Base-by-base conservation (phyloP, 2,888 invertebrate species). In the Protodeltote pygarga region DNA sequence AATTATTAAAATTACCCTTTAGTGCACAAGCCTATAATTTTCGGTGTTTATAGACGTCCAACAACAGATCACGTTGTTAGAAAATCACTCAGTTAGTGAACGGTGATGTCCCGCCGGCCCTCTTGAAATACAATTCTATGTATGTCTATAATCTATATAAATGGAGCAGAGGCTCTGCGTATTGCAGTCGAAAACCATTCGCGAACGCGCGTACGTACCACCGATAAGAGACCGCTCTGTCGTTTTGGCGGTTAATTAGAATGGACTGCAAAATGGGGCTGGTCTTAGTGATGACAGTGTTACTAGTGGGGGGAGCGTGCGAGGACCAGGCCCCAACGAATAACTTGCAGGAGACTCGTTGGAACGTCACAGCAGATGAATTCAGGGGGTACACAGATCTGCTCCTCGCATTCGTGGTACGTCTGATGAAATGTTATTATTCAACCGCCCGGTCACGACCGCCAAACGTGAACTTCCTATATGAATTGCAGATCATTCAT, bases 61-160 rank as follows among this genome's bases (percentile, higher is more conserved):
- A 44, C 40, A 13, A 49, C 33, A 35, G 50, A 50, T 58, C 34
- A 53, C 42, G 45, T 50, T 52, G 57, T 53, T 55, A 54, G 58
- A 58, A 41, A 63, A 73, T 68, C 63, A 61, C 68, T 65, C 49
- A 57, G 38, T 50, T 52, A 64, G 57, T 61, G 65, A 61, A 51
- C 44, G 50, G 24, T 45, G 28, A 67, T 65, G 62, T 71, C 65
- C 66, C 71, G 75, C 64, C 77, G 75, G 71, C 77, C 77, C 81
- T 80, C 77, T 75, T 73, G 66, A 64, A 71, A 77, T 70, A 73
- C 75, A 76, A 78, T 79, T 80, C 76, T 78, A 78, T 81, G 77
- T 86, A 82, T 83, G 77, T 83, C 75, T 83, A 87, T 91, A 89
- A 77, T 83, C 75, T 83, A 87, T 91, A 89, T 91, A 91, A 88